phyloP scores from a whole-genome alignment of 2,888 invertebrate species.

The Eristalis intricaria region DNA sequence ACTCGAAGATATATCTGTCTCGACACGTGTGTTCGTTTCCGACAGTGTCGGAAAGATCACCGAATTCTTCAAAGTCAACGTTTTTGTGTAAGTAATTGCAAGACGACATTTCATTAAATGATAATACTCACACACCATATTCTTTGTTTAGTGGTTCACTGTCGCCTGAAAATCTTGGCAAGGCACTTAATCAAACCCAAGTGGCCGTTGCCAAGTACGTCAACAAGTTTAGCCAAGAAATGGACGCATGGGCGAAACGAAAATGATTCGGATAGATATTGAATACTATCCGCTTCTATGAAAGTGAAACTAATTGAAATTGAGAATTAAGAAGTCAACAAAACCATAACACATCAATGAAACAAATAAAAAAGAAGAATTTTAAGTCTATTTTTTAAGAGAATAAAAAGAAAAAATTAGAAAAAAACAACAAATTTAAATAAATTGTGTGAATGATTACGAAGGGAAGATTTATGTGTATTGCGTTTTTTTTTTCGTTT shows the following conservation, averaged over 20 bases:
- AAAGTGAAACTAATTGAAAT: constrained; percentile 61
- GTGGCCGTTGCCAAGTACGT: constrained; percentile 86
- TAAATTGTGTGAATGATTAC: constrained; percentile 69
- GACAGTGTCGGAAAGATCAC: constrained; percentile 83
- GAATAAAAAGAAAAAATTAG: constrained; percentile 36
- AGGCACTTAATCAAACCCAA: constrained; percentile 87
- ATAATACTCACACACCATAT: background rate
- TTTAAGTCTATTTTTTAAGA: constrained; percentile 70
- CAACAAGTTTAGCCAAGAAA: constrained; percentile 90
- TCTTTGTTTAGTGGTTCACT: constrained; percentile 85
- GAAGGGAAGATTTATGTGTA: constrained; percentile 48
- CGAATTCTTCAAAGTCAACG: constrained; percentile 87
- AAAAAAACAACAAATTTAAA: constrained; percentile 53
- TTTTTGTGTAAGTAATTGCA: constrained; percentile 87
- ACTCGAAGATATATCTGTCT: constrained; percentile 82
- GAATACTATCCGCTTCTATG: constrained; percentile 29
- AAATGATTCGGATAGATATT: constrained; percentile 82
- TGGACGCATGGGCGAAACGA: constrained; percentile 87
- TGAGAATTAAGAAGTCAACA: constrained; percentile 54
- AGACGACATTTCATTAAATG: background rate
- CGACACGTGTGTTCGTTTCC: constrained; percentile 81
- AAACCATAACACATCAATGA: constrained; percentile 61
- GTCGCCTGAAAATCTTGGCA: constrained; percentile 89
- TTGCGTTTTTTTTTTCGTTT: constrained; percentile 8
- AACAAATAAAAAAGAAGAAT: constrained; percentile 43